phyloP scores from a whole-genome alignment of 2,113 vertebrate genomes.

The Meriones unguiculatus region DNA sequence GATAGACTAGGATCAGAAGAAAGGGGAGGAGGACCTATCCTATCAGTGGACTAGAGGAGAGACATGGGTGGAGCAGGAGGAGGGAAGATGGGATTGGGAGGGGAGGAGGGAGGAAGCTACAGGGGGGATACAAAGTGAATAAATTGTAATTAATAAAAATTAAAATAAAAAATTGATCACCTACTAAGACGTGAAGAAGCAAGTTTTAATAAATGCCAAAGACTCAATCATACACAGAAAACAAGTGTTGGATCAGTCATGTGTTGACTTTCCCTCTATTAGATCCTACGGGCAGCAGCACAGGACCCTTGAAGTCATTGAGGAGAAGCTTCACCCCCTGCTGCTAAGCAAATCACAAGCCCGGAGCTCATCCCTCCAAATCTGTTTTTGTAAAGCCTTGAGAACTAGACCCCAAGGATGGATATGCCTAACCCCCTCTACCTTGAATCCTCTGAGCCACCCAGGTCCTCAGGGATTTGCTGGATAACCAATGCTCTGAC shows the following conservation, averaged over 20 bases:
- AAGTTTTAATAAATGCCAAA: background rate
- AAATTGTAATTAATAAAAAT: too few relatives aligned
- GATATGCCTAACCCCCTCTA: accelerated
- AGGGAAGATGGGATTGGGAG: too few relatives aligned
- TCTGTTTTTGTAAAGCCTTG: background rate
- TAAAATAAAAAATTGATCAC: background rate
- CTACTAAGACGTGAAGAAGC: background rate
- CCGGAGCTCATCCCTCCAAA: background rate
- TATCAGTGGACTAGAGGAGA: too few relatives aligned
- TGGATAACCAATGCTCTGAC: background rate
- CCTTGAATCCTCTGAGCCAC: background rate
- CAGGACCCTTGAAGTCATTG: background rate
- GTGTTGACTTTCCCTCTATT: accelerated
- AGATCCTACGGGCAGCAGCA: background rate
- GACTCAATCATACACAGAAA: background rate
- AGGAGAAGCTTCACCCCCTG: background rate
- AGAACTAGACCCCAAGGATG: background rate
- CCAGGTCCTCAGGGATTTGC: background rate
- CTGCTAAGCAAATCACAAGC: background rate
- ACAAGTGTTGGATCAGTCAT: too few relatives aligned
- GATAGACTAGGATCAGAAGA: too few relatives aligned
- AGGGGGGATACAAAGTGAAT: too few relatives aligned
- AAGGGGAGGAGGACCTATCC: too few relatives aligned
- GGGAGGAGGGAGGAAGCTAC: too few relatives aligned
- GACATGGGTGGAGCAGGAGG: too few relatives aligned